Percentiles rank a stretch among this genome's conserved stretches.
Evolutionary conservation across 1,140 invertebrate species (phyloP).

Genomic region (Neuroterus valhalla): DNA sequence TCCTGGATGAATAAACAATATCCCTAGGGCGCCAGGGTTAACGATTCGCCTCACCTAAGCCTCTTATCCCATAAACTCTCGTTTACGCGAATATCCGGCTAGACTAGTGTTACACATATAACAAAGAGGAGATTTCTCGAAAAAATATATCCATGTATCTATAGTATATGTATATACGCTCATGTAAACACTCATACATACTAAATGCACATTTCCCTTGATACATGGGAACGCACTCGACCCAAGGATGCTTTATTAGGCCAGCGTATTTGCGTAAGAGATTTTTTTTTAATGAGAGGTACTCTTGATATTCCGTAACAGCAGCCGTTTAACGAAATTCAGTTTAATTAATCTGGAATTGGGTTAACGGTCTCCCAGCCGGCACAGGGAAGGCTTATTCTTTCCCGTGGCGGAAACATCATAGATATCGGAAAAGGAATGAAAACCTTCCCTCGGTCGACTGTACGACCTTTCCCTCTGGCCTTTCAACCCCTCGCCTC

Average conservation of each 20-base stretch:
- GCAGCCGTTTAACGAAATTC: too few relatives aligned
- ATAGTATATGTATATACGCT: neutral
- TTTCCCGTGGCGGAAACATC: neutral
- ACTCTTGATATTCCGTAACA: neutral
- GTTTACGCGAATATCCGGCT: slow-evolving; percentile 11
- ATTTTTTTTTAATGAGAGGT: neutral
- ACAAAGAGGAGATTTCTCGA: slow-evolving; percentile 3
- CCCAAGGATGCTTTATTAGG: slow-evolving; percentile 1
- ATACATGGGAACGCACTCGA: slow-evolving; percentile 16
- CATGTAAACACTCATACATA: neutral
- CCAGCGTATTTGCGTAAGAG: neutral
- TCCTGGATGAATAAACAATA: slow-evolving; percentile 26
- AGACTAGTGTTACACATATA: neutral
- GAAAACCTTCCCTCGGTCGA: neutral
- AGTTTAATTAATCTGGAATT: slow-evolving; percentile 53
- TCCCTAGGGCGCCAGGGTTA: slow-evolving; percentile 18
- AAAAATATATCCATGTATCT: neutral
- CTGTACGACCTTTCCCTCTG: neutral
- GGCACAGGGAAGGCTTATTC: neutral
- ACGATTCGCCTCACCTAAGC: slow-evolving; percentile 14
- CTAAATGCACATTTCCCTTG: neutral
- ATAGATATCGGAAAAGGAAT: slow-evolving; percentile 18
- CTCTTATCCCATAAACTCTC: slow-evolving; percentile 1
- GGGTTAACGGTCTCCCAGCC: slow-evolving; percentile 48
- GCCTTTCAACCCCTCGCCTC: slow-evolving; percentile 8